Evolutionary conservation across 2,797 vertebrate species (phyloP).

Genomic region (Pangasius sanitwongsei): DNA sequence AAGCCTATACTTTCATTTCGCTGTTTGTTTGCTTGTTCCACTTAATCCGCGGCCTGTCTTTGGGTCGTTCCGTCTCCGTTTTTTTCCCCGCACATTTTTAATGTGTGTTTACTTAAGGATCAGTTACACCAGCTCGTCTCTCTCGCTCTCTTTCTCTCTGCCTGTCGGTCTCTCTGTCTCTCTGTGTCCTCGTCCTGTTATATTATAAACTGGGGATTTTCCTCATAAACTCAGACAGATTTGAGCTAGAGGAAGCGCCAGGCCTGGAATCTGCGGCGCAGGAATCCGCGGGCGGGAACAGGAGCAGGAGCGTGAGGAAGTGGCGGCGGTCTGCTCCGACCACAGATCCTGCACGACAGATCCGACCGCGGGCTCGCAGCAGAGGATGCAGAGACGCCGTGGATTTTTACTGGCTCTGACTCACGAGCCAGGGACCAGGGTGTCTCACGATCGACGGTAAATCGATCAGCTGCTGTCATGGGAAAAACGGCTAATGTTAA

Average conservation of each 20-base stretch:
- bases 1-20: conserved; percentile 23
- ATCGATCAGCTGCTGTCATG: conserved; percentile 72
- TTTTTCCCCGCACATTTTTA: background rate
- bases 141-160: background rate
- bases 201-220: conserved; percentile 40
- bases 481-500: conserved; percentile 48
- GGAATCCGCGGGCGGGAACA: conserved; percentile 70
- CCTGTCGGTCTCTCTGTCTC: background rate
- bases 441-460: conserved; percentile 73
- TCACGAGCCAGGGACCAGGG: conserved; percentile 67
- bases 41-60: conserved; percentile 36
- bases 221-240: conserved; percentile 41
- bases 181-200: conserved; percentile 4
- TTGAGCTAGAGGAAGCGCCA: conserved; percentile 54
- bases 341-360: conserved; percentile 77
- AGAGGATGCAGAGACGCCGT: conserved; percentile 76
- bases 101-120: conserved; percentile 41
- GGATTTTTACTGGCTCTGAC: conserved; percentile 78
- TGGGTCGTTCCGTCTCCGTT: background rate
- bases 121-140: conserved; percentile 16
- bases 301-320: conserved; percentile 74
- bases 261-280: conserved; percentile 62
- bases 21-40: conserved; percentile 39
- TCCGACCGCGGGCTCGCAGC: conserved; percentile 74
- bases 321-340: conserved; percentile 78